Evolutionary conservation across 1,140 invertebrate species (phyloP).

Genomic region (Daktulosphaira vitifoliae): DNA sequence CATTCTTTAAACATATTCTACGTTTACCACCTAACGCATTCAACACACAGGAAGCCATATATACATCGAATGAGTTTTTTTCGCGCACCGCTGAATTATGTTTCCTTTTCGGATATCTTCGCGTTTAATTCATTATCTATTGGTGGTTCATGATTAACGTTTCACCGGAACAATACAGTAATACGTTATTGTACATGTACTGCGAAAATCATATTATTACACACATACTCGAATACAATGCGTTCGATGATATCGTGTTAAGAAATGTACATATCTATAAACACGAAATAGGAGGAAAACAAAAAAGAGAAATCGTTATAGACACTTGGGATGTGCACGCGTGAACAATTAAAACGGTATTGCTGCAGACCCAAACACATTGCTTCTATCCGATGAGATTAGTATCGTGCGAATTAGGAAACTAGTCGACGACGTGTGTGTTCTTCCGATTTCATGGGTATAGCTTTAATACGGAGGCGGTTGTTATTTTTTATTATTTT

Average conservation of each 20-base stretch:
- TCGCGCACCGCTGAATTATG: slow-evolving; percentile 7
- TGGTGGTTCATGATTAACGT: not conserved
- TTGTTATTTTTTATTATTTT: no score
- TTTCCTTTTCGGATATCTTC: not conserved
- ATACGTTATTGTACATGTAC: no score
- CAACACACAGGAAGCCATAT: no score
- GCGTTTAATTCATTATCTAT: slow-evolving; percentile 4
- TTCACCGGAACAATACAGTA: no score
- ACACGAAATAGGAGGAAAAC: not conserved
- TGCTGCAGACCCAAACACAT: not conserved
- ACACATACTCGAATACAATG: no score
- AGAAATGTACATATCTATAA: not conserved
- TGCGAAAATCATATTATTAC: no score
- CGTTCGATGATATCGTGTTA: no score
- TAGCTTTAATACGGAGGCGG: not conserved
- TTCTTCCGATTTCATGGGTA: not conserved
- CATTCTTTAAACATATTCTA: no score
- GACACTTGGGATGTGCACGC: not conserved
- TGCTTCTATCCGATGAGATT: not conserved
- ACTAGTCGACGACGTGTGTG: slow-evolving; percentile 21
- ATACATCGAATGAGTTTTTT: slow-evolving; percentile 6
- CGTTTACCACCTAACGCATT: no score
- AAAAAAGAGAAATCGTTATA: not conserved
- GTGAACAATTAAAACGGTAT: slow-evolving; percentile 28
- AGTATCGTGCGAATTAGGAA: slow-evolving; percentile 3